A percentile compares a stretch with the other conserved stretches of the same genome.
Conservation (phyloP, 2,888 invertebrate species). For the Bugula neritina region DNA sequence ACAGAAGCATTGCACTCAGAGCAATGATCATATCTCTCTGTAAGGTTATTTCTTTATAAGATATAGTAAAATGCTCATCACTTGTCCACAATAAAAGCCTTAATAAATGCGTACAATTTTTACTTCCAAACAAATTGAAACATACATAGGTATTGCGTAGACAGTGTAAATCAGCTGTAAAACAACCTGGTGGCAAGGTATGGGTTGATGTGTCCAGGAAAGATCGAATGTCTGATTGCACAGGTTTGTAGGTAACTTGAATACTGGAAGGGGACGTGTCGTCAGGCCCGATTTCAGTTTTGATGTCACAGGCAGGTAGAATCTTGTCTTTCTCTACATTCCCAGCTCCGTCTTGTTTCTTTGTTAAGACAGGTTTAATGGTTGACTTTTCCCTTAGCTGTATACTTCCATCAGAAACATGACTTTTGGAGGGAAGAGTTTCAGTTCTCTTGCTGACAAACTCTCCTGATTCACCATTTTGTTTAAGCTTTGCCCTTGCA, state of each 20-base stretch:
- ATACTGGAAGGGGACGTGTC: not conserved
- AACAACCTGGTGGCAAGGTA: not conserved
- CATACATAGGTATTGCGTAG: too few relatives aligned
- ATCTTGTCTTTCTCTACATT: not conserved
- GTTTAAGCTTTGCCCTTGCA: not conserved
- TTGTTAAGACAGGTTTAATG: not conserved
- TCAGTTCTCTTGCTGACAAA: not conserved
- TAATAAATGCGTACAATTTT: too few relatives aligned
- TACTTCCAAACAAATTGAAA: too few relatives aligned
- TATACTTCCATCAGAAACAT: not conserved
- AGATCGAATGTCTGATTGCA: not conserved
- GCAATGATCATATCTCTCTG: too few relatives aligned
- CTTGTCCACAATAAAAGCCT: too few relatives aligned
- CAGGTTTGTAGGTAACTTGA: not conserved
- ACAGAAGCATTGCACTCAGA: too few relatives aligned
- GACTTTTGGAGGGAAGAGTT: not conserved
- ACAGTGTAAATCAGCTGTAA: not conserved
- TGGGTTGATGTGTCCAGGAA: not conserved
- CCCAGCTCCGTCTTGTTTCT: not conserved
- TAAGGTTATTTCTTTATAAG: too few relatives aligned
- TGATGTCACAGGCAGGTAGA: not conserved
- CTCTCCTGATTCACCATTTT: not conserved
- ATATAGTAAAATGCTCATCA: too few relatives aligned
- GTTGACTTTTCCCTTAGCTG: not conserved
- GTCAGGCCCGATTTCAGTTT: slow-evolving; percentile 14